A percentile compares a stretch with the other conserved stretches of the same genome.
These are phyloP conservation scores for Lepisosteus oculatus DNA, from an alignment of 2,113 vertebrate species.

Conservation along the genomic window DNA sequence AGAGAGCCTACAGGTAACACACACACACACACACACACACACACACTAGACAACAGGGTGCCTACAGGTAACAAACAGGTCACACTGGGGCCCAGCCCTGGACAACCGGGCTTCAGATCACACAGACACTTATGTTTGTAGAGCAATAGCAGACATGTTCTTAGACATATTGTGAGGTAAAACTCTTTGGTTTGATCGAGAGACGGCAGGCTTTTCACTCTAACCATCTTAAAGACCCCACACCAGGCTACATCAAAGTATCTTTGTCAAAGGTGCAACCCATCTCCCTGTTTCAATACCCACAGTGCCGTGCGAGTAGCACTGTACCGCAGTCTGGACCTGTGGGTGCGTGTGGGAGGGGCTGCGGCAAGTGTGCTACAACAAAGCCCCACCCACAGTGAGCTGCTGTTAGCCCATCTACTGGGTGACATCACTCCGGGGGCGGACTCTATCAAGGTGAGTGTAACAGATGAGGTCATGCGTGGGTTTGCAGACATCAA, in stretches of 20 bases:
- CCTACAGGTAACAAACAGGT: no score
- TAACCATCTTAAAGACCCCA: no score
- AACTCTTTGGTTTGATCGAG: no score
- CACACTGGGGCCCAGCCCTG: no score
- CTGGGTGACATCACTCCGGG: slow-evolving; percentile 73
- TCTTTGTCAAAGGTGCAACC: no score
- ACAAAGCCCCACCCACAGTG: slow-evolving; percentile 68
- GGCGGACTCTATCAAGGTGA: slow-evolving; percentile 71
- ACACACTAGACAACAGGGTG: background rate
- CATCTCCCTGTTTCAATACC: slow-evolving; percentile 9
- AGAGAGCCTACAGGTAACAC: slow-evolving; percentile 80
- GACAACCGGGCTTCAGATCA: no score
- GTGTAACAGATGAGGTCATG: background rate
- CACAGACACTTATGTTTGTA: no score
- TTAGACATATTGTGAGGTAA: no score
- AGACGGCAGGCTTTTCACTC: no score
- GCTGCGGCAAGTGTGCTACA: slow-evolving; percentile 71
- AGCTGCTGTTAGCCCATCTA: slow-evolving; percentile 69
- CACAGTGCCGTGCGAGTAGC: slow-evolving; percentile 68
- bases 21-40: background rate
- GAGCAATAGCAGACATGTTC: no score
- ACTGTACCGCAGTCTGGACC: slow-evolving; percentile 69
- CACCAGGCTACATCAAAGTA: no score
- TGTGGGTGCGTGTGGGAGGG: slow-evolving; percentile 77
- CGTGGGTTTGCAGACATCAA: no score